Base-by-base conservation (phyloP, 2,888 invertebrate species). In the Rhogogaster chlorosoma region DNA sequence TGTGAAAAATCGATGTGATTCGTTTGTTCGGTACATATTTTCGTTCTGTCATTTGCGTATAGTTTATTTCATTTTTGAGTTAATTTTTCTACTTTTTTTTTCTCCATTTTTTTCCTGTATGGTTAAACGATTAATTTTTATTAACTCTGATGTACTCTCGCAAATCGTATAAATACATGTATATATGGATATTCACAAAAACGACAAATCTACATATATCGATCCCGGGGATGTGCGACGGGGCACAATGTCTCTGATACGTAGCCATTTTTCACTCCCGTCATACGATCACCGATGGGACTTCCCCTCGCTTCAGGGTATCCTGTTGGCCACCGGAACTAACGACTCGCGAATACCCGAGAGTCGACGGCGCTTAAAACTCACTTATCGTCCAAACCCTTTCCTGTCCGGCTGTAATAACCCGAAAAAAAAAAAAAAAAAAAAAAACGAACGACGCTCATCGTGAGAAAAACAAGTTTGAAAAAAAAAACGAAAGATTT, bases 231-330 rank as follows among this genome's bases (percentile, higher is more conserved):
- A 26, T 10, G 57, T 57, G 61, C 38, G 36, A 61, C n/a, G 61
- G 7, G 32, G 26, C 12, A 80, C 80, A 80, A 32, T 80, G 61
- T 80, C 80, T 22, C 61, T 80, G 61, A 80, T 80, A 61, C 80
- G 80, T 38, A 26, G 61, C 80, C 80, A 61, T 80, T 80, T 80
- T 80, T 80, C 80, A 80, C 80, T 22, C 38, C 80, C 80, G 80
- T 80, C 80, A 61, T 42, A 10, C 80, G 38, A 61, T 38, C 57
- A 80, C 49, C 78, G 53, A 78, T 26, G 38, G 61, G 78, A 49
- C 5, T 57, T 38, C 61, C 61, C 57, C 29, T 80, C 38, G 49
- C 32, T 53, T 18, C 26, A 22, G 77, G 77, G 77, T 18, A 77
- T 53, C 45, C 49, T 32, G 77, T 73, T 49, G 77, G 77, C 26